phyloP scores from a whole-genome alignment of 2,888 invertebrate genomes.

The Gnatocerus cornutus region DNA sequence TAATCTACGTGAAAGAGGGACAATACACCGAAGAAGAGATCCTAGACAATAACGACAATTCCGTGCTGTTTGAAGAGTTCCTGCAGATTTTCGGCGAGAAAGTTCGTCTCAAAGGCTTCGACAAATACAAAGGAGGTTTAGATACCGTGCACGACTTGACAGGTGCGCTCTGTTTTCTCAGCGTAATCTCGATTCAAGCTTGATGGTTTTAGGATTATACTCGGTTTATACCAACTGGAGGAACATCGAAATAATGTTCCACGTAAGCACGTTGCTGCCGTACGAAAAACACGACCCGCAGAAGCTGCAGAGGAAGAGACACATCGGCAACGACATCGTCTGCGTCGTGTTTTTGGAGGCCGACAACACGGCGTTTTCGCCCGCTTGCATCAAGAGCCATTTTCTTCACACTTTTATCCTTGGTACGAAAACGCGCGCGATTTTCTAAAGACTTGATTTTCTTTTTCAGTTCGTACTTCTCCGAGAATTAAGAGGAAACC shows the following conservation, averaged over 20 bases:
- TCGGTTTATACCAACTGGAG: slow-evolving; percentile 96
- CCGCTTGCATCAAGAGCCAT: slow-evolving; percentile 95
- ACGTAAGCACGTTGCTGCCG: slow-evolving; percentile 92
- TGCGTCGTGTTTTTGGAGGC: slow-evolving; percentile 96
- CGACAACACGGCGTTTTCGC: slow-evolving; percentile 93
- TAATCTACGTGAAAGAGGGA: slow-evolving; percentile 93
- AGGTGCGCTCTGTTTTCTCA: slow-evolving; percentile 57
- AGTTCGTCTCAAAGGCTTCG: slow-evolving; percentile 92
- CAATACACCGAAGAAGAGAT: slow-evolving; percentile 95
- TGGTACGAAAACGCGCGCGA: slow-evolving; percentile 70
- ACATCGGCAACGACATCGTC: slow-evolving; percentile 96
- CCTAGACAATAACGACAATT: slow-evolving; percentile 94
- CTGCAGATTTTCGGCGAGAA: slow-evolving; percentile 92
- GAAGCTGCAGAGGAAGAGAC: slow-evolving; percentile 93
- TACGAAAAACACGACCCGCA: slow-evolving; percentile 95
- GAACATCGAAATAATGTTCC: slow-evolving; percentile 96
- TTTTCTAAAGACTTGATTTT: neutral
- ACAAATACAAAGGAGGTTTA: slow-evolving; percentile 95
- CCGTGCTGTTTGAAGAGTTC: slow-evolving; percentile 91
- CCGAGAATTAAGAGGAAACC: slow-evolving; percentile 90
- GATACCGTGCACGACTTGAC: slow-evolving; percentile 96
- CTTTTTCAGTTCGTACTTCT: slow-evolving; percentile 84
- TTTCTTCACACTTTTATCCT: slow-evolving; percentile 95
- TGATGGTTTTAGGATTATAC: slow-evolving; percentile 78
- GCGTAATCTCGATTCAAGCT: slow-evolving; percentile 7